Base-by-base conservation (phyloP, 2,113 vertebrate species). In the Stigmatopora argus region DNA sequence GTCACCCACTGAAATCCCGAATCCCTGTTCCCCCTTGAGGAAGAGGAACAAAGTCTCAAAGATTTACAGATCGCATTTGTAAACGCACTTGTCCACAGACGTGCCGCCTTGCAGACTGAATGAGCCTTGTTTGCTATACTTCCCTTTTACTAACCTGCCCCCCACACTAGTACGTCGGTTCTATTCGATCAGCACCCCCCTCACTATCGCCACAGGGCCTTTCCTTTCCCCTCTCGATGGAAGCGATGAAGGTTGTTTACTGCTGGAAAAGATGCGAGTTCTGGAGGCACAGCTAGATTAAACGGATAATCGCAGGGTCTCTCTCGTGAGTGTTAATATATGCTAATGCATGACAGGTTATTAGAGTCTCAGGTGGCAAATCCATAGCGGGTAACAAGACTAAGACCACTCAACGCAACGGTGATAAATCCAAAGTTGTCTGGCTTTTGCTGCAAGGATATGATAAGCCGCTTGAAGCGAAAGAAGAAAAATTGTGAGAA, bases 301-400 rank as follows among this genome's bases (percentile, higher is more conserved):
- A 74, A 76, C 66, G 17, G 72, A 77, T 71, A 67, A 62, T 70
- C 45, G 59, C 2, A 78, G 73, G 53, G 78, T 65, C 77, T 79
- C 70, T 65, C 77, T 79, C 70, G 71, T 12, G 68, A 21, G 62
- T 7, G 66, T 51, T 83, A 65, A 86, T 84, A 70, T 83, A 73
- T 79, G 73, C 53, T 79, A 79, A 86, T 77, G 49, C 47, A 66
- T 66, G 60, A 51, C 69, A 64, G 52, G 75, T 79, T 72, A 82
- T 76, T 61, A 58, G 35, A 73, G 56, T 83, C 69, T 45, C 9
- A 66, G 74, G 73, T 78, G 62, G 64, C 46, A 85, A 74, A 62
- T 63, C 49, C 47, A 74, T 55, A 45, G 56, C 11, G 65, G 65
- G n/a, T 44, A 45, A 45, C 51, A 35, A 66, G 56, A 41, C 51